A percentile compares a stretch with the other conserved stretches of the same genome.
Conservation (phyloP, 2,888 invertebrate genomes). For the Thymelicus acteon region DNA sequence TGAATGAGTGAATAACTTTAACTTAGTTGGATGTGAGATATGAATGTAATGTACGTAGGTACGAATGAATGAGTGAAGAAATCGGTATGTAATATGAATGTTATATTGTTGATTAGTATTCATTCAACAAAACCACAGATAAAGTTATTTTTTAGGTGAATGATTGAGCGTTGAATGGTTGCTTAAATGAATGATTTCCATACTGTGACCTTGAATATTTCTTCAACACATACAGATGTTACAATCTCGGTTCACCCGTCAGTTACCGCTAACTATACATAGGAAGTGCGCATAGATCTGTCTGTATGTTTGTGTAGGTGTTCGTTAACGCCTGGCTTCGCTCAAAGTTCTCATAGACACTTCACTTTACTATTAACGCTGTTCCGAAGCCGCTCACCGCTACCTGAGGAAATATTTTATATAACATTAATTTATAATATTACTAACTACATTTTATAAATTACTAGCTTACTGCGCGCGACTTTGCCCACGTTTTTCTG, state of each 20-base stretch:
- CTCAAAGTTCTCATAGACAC: constrained; percentile 80
- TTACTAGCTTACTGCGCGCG: no score
- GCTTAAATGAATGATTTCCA: no score
- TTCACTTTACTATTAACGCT: constrained; percentile 74
- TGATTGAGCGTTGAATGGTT: background rate
- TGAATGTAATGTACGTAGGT: no score
- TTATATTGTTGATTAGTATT: no score
- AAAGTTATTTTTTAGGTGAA: background rate
- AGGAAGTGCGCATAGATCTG: constrained; percentile 57
- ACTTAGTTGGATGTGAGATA: no score
- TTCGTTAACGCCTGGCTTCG: constrained; percentile 71
- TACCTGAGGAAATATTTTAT: constrained; percentile 54
- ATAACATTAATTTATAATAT: constrained; percentile 33
- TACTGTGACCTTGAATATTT: background rate
- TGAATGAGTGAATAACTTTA: no score
- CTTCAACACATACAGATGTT: background rate
- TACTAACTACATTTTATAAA: no score
- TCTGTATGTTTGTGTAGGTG: constrained; percentile 58
- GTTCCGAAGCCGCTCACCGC: constrained; percentile 55
- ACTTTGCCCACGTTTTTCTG: no score
- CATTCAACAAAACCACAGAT: no score
- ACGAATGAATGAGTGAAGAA: no score
- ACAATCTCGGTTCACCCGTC: background rate
- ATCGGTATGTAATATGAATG: no score
- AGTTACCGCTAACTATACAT: constrained; percentile 27